Conservation (phyloP, 2,113 vertebrate species). For the Elachura formosa region DNA sequence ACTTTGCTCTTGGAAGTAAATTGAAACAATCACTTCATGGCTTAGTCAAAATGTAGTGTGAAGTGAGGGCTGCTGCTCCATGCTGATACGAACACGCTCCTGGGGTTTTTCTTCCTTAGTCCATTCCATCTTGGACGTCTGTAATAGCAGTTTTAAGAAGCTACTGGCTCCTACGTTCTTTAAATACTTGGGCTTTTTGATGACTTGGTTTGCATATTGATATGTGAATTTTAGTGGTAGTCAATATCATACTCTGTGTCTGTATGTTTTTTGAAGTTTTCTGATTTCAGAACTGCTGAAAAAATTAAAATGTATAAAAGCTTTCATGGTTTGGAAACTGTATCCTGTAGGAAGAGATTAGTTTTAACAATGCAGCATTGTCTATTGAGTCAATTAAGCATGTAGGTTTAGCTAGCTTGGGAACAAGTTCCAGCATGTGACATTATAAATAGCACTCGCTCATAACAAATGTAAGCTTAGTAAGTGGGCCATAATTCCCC, state of each 20-base stretch:
- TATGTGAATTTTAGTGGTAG: not conserved
- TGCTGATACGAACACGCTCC: not conserved
- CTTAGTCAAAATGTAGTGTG: not conserved
- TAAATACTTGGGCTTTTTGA: not conserved
- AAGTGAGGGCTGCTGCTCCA: not conserved
- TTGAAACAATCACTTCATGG: not conserved
- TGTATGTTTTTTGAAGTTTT: not conserved
- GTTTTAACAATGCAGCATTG: constrained; percentile 68
- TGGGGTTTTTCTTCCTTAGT: not conserved
- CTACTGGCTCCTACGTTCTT: not conserved
- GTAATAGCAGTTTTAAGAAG: not conserved
- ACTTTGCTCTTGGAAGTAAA: not conserved
- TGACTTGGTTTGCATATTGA: not conserved
- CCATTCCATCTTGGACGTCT: not conserved
- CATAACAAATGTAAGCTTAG: constrained; percentile 79
- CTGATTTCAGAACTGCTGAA: not conserved
- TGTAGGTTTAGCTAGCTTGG: constrained; percentile 74
- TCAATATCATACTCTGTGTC: not conserved
- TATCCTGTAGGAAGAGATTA: constrained; percentile 67
- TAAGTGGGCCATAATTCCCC: constrained; percentile 80
- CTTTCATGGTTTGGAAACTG: constrained; percentile 51
- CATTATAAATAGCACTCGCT: constrained; percentile 83
- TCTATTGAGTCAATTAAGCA: constrained; percentile 72
- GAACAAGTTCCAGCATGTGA: constrained; percentile 75
- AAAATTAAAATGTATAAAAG: constrained; percentile 6